Evolutionary conservation across 2,888 invertebrate genomes (phyloP), one percentile per base, ranked within the genome.

Genomic region (Seira sanloemensis): DNA sequence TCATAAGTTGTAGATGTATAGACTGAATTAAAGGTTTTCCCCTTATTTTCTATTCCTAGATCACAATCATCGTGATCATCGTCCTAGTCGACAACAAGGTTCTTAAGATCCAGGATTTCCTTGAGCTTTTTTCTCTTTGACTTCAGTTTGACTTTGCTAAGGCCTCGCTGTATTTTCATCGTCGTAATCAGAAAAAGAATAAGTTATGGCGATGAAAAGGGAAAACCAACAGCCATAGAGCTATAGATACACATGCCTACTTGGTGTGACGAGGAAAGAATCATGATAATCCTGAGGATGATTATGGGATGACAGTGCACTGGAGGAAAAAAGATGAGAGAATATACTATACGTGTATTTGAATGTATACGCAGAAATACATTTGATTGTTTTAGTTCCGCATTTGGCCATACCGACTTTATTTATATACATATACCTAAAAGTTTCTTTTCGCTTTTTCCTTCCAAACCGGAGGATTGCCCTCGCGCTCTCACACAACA

Each of bases 271-370:
- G 62, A 69, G 75, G 71, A 75, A 76, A 27, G 81, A 76, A 81
- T 81, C 75, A 75, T 81, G 81, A 71, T 75, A 81, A 81, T 81
- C 75, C 76, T 68, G 73, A 26, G 73, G 69, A 37, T 75, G 81
- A 81, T 81, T 68, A 75, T 76, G 71, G 75, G 69, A 81, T 81
- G 81, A 75, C 80, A 80, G 80, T 19, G 7, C 19, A 46, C 5
- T 21, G 5, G 23, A n/a, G 19, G 5, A 62, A 26, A 27, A 23
- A 62, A 72, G 37, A 65, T 75, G 46, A 75, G 37, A 75, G 62
- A 75, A 73, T 75, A 75, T 75, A 25, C 58, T 65, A 75, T 24
- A 23, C 65, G 21, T 62, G 62, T 75, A 65, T 75, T 75, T 19
- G 18, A 58, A 2, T n/a, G 7, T 19, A n/a, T n/a, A 58, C 19